Evolutionary conservation across 2,797 vertebrate genomes (phyloP).

Genomic region (Coilia nasus): DNA sequence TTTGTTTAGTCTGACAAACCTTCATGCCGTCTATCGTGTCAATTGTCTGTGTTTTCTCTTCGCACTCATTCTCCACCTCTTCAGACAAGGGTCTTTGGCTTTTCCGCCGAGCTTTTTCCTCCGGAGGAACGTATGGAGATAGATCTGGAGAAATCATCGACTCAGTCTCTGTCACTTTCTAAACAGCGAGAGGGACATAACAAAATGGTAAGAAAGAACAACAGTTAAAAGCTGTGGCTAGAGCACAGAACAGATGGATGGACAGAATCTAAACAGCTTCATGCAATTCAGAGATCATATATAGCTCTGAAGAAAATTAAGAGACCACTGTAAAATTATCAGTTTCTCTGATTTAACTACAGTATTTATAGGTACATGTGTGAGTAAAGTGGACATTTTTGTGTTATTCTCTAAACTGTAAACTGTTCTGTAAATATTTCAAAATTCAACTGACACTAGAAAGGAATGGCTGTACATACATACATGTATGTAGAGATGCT

Average conservation of each 20-base stretch:
- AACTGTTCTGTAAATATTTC: too few species aligned
- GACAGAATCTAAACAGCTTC: neutral
- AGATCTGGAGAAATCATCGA: constrained; percentile 71
- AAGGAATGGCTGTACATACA: too few species aligned
- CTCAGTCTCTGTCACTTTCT: constrained; percentile 72
- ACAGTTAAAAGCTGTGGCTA: neutral
- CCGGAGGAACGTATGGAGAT: constrained; percentile 64
- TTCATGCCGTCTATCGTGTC: constrained; percentile 67
- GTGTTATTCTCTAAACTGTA: too few species aligned
- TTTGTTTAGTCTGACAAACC: constrained; percentile 53
- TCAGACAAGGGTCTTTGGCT: constrained; percentile 70
- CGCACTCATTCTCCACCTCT: constrained; percentile 62
- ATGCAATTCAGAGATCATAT: too few species aligned
- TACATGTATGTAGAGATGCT: too few species aligned
- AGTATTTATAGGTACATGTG: too few species aligned
- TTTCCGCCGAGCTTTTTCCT: constrained; percentile 67
- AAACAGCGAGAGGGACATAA: constrained; percentile 56
- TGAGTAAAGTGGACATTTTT: too few species aligned
- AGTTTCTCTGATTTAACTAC: too few species aligned
- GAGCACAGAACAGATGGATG: neutral
- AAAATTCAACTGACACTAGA: too few species aligned
- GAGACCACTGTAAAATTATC: too few species aligned
- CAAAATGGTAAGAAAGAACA: neutral
- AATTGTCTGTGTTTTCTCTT: constrained; percentile 72
- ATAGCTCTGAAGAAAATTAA: too few species aligned